A percentile compares a stretch with the other conserved stretches of the same genome.
phyloP scores from a whole-genome alignment of 1,140 invertebrate species.

The Agraylea sexmaculata region DNA sequence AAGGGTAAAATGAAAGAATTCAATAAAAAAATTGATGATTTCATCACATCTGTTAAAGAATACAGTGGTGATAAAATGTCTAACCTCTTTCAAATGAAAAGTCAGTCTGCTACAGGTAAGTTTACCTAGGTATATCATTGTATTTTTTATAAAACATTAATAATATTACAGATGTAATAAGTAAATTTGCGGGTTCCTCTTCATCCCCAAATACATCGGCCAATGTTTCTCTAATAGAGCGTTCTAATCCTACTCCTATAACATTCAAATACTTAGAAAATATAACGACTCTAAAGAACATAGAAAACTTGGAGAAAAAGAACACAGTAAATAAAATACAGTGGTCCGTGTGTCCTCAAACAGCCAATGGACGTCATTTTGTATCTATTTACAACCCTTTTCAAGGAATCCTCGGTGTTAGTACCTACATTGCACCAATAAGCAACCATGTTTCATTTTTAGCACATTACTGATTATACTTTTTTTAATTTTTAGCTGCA shows the following conservation, averaged over 20 bases:
- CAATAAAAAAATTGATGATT: constrained; percentile 15
- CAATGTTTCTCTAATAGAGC: constrained; percentile 13
- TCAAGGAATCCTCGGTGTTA: constrained; percentile 12
- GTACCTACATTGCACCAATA: no score
- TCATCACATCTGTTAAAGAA: constrained; percentile 16
- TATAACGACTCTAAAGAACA: no score
- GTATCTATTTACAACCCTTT: constrained; percentile 15
- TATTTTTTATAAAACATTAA: no score
- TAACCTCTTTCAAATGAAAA: constrained; percentile 14
- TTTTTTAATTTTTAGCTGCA: constrained; percentile 12
- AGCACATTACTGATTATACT: no score
- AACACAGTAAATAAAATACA: neutral
- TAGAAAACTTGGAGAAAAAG: neutral
- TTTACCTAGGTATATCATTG: no score
- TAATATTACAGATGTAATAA: neutral
- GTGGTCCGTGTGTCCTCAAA: constrained; percentile 16
- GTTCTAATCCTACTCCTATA: constrained; percentile 17
- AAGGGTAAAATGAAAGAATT: constrained; percentile 14
- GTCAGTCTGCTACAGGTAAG: constrained; percentile 16
- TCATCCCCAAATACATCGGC: constrained; percentile 12
- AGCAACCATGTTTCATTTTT: no score
- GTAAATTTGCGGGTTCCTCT: neutral
- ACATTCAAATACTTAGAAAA: constrained; percentile 10
- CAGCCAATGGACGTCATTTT: constrained; percentile 15
- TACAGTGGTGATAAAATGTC: constrained; percentile 17